These are phyloP conservation scores for Copsychus sechellarum DNA, from an alignment of 2,113 vertebrate genomes.

Conservation along the genomic window DNA sequence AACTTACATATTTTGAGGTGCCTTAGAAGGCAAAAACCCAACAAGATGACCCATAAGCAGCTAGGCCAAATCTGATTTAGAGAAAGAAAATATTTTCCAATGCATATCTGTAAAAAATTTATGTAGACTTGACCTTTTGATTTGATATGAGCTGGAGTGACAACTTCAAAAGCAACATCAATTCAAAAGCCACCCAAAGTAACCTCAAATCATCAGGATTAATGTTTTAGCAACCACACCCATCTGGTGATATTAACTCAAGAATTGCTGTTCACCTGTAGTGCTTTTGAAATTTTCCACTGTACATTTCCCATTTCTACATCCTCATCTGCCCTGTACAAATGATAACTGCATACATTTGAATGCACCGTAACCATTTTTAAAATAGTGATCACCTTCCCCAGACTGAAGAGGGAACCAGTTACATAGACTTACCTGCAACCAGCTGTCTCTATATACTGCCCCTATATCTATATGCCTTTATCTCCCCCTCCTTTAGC, in stretches of 20 bases:
- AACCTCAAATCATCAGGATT: neutral
- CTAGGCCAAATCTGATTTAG: neutral
- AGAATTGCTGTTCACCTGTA: neutral
- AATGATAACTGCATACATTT: neutral
- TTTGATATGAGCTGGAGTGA: neutral
- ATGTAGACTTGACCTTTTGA: neutral
- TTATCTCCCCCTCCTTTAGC: neutral
- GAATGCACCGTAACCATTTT: neutral
- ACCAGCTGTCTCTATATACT: neutral
- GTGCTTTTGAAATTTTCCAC: neutral
- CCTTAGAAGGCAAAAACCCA: neutral
- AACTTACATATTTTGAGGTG: neutral
- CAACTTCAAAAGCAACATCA: neutral
- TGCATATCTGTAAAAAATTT: neutral
- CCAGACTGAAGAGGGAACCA: neutral
- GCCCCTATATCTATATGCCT: too few relatives aligned
- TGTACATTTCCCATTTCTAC: neutral
- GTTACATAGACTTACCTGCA: neutral
- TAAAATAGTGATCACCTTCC: neutral
- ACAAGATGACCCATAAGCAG: neutral
- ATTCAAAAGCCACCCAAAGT: neutral
- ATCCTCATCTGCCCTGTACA: neutral
- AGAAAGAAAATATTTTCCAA: neutral
- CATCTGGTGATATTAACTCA: neutral
- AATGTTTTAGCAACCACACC: slow-evolving; percentile 25